Percentiles rank a stretch among this genome's conserved stretches.
phyloP scores from a whole-genome alignment of 2,888 invertebrate genomes.

The Eretmocerus hayati region DNA sequence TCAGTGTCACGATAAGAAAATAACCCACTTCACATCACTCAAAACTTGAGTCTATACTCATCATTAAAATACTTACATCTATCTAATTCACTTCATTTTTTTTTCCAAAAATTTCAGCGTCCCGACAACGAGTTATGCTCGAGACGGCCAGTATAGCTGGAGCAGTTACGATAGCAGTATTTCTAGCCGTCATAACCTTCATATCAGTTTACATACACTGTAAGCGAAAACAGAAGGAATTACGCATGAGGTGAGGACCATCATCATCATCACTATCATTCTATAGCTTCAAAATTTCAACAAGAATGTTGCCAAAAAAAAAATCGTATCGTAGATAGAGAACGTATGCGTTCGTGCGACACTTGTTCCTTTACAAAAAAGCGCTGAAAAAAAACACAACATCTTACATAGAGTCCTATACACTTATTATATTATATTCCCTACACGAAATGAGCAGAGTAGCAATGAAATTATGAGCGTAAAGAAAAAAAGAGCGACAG shows the following conservation, averaged over 20 bases:
- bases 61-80: too few relatives aligned
- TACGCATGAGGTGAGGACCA: slow-evolving; percentile 42
- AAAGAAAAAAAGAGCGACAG: too few relatives aligned
- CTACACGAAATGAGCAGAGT: slow-evolving; percentile 1
- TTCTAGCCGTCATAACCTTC: slow-evolving; percentile 46
- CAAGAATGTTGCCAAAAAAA: too few relatives aligned
- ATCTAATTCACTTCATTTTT: too few relatives aligned
- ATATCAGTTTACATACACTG: slow-evolving; percentile 46
- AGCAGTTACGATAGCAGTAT: slow-evolving; percentile 60
- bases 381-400: background rate
- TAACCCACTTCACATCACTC: too few relatives aligned
- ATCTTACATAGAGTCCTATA: background rate
- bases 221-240: slow-evolving; percentile 47
- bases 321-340: background rate
- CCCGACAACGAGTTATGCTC: slow-evolving; percentile 75
- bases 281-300: too few relatives aligned
- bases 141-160: slow-evolving; percentile 84
- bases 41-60: too few relatives aligned
- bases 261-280: too few relatives aligned
- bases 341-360: background rate
- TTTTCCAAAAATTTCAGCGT: slow-evolving; percentile 58
- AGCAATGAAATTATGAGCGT: slow-evolving; percentile 6
- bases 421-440: too few relatives aligned
- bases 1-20: too few relatives aligned
- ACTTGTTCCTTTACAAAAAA: slow-evolving; percentile 5